Evolutionary conservation across 2,797 vertebrate species (phyloP).

Genomic region (Rhinatrema bivittatum): DNA sequence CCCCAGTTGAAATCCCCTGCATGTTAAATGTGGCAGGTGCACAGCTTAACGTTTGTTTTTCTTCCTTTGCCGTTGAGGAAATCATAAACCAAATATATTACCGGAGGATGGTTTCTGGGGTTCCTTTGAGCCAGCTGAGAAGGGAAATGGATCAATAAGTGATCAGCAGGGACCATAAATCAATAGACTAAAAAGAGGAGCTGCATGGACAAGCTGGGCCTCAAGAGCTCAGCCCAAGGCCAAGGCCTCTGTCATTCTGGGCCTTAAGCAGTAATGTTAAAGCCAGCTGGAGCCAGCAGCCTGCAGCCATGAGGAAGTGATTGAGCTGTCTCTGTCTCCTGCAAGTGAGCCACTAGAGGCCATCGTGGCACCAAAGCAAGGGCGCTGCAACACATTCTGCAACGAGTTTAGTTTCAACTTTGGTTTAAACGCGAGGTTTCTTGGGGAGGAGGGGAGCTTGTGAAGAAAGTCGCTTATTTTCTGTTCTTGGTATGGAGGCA

Average conservation of each 20-base stretch:
- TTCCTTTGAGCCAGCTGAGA: constrained; percentile 73
- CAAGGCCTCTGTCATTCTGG: constrained; percentile 72
- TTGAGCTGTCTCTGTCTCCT: constrained; percentile 73
- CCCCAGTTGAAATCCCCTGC: constrained; percentile 19
- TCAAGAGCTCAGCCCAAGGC: constrained; percentile 66
- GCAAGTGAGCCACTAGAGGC: constrained; percentile 72
- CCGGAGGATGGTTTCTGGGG: constrained; percentile 69
- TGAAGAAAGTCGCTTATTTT: neutral
- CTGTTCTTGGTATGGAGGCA: neutral
- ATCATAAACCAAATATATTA: constrained; percentile 82
- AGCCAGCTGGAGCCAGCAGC: constrained; percentile 67
- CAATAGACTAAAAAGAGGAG: constrained; percentile 70
- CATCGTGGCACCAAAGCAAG: constrained; percentile 58
- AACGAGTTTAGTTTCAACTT: too few species aligned
- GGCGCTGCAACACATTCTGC: neutral
- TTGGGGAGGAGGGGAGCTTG: too few species aligned
- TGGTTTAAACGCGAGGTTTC: too few species aligned
- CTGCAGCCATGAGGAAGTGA: constrained; percentile 59
- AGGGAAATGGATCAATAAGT: constrained; percentile 71
- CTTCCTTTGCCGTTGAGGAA: constrained; percentile 71
- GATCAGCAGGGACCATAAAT: constrained; percentile 72
- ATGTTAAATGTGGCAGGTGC: constrained; percentile 77
- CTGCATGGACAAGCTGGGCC: constrained; percentile 68
- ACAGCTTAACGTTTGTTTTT: constrained; percentile 51
- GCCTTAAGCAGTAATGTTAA: constrained; percentile 63